These are phyloP conservation scores for Corythornis madagascariensis DNA, from an alignment of 2,113 vertebrate genomes.

Conservation along the genomic window DNA sequence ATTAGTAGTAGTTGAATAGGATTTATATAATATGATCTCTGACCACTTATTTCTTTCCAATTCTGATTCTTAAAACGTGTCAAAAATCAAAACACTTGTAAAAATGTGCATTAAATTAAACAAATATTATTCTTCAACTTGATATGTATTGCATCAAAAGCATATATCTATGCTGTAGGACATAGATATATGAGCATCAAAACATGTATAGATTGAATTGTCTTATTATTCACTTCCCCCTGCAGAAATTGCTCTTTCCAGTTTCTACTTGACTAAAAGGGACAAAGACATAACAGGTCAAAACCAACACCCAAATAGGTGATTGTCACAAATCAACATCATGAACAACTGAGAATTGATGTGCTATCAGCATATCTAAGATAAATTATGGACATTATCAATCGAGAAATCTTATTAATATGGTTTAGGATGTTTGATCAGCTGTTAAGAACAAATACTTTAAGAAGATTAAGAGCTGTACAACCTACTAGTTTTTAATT, in stretches of 20 bases:
- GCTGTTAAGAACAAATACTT: background rate
- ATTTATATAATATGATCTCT: background rate
- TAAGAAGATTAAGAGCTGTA: background rate
- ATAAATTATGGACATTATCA: background rate
- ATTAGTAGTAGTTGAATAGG: background rate
- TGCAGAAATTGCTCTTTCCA: background rate
- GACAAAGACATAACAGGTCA: background rate
- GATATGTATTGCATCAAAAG: background rate
- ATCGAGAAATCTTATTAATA: background rate
- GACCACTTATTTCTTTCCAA: background rate
- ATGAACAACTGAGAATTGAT: background rate
- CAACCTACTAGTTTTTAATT: background rate
- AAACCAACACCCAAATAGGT: background rate
- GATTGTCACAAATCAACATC: background rate
- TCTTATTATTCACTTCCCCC: background rate
- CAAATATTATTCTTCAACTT: background rate
- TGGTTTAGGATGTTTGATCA: background rate
- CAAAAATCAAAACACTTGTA: background rate
- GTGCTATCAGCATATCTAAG: background rate
- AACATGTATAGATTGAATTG: background rate
- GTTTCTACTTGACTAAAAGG: background rate
- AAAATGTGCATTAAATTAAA: background rate
- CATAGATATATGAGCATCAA: background rate
- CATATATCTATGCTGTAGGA: background rate
- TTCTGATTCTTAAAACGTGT: background rate